phyloP scores from a whole-genome alignment of 2,113 vertebrate species.

The Eleginops maclovinus region DNA sequence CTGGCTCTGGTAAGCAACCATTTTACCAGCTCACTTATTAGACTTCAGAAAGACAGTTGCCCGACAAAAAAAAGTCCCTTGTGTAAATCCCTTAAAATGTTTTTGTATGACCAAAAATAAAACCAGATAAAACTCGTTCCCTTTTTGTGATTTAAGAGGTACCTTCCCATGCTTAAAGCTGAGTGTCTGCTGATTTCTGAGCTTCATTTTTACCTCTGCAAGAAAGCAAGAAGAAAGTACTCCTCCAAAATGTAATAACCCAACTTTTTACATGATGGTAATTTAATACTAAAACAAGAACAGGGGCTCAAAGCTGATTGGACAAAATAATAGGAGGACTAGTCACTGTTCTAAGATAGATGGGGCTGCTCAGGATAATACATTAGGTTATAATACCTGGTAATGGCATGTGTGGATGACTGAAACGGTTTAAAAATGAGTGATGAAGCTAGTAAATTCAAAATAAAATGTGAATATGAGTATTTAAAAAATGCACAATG shows the following conservation, averaged over 20 bases:
- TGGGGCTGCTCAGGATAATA: conserved; percentile 20
- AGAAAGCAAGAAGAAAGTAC: not conserved
- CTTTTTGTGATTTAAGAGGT: no score
- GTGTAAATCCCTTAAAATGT: not conserved
- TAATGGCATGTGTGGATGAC: conserved; percentile 20
- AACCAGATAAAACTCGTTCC: no score
- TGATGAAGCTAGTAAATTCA: conserved; percentile 12
- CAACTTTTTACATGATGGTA: no score
- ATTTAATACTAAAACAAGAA: no score
- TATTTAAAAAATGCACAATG: not conserved
- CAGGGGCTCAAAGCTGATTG: no score
- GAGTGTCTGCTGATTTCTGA: not conserved
- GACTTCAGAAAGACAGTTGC: conserved; percentile 6
- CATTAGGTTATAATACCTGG: conserved; percentile 41
- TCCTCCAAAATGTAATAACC: no score
- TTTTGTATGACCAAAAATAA: no score
- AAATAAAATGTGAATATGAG: conserved; percentile 2
- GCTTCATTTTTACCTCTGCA: conserved; percentile 3
- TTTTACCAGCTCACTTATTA: not conserved
- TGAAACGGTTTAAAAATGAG: conserved; percentile 44
- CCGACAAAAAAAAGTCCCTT: not conserved
- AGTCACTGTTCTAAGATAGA: no score
- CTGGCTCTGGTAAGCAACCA: no score
- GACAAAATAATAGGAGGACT: no score
- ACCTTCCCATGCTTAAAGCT: no score